Percentiles rank a stretch among this genome's conserved stretches.
These are phyloP conservation scores for Heliangelus exortis DNA, from an alignment of 2,797 vertebrate species.

Conservation along the genomic window DNA sequence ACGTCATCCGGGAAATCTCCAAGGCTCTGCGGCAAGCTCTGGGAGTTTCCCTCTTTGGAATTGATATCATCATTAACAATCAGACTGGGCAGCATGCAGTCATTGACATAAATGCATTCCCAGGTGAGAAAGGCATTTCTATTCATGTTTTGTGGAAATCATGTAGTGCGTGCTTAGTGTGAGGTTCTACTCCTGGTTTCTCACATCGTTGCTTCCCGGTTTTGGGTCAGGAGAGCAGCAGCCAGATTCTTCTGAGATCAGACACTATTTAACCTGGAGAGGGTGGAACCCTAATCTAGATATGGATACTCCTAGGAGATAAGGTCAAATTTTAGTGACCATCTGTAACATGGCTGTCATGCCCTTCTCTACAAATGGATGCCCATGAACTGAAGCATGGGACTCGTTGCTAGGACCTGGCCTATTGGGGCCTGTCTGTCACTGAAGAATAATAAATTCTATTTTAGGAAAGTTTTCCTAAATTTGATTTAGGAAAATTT, in stretches of 20 bases:
- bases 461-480: neutral
- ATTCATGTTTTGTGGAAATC: neutral
- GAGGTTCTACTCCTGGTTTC: neutral
- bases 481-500: too few species aligned
- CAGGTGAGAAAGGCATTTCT: slow-evolving; percentile 80
- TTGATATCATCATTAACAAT: slow-evolving; percentile 98
- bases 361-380: neutral
- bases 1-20: slow-evolving; percentile 93
- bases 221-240: neutral
- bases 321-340: neutral
- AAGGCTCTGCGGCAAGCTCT: slow-evolving; percentile 89
- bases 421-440: neutral
- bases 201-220: neutral
- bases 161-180: neutral
- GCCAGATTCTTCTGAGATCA: neutral
- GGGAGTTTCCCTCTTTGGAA: slow-evolving; percentile 94
- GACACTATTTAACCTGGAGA: neutral
- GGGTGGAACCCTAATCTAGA: neutral
- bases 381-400: neutral
- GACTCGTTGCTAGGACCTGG: neutral
- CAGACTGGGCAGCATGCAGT: slow-evolving; percentile 95
- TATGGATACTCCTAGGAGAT: neutral
- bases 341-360: neutral
- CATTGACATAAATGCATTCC: slow-evolving; percentile 98
- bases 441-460: neutral